A percentile compares a stretch with the other conserved stretches of the same genome.
These are phyloP conservation scores for Anoura caudifer DNA, from an alignment of 2,113 vertebrate species.

Conservation along the genomic window DNA sequence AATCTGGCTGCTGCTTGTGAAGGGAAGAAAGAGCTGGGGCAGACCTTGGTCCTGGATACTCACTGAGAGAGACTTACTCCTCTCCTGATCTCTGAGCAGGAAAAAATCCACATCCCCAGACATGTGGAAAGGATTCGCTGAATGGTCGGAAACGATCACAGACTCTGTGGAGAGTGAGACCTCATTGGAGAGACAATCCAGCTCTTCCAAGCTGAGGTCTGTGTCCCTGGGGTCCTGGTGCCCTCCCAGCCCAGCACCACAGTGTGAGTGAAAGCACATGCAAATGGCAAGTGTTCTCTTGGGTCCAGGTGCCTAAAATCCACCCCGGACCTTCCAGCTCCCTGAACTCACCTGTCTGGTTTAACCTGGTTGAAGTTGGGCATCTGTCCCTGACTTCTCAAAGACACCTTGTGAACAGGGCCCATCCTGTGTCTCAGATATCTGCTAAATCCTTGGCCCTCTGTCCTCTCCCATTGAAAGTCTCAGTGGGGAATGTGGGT, in stretches of 20 bases:
- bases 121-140: conserved; percentile 64
- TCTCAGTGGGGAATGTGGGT: background rate
- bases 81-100: conserved; percentile 77
- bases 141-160: rapidly evolving
- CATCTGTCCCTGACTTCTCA: background rate
- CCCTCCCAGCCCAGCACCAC: background rate
- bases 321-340: background rate
- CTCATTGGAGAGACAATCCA: background rate
- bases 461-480: background rate
- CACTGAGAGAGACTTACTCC: conserved; percentile 71
- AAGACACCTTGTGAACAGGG: background rate
- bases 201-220: background rate
- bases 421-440: background rate
- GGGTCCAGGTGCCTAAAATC: background rate
- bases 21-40: background rate
- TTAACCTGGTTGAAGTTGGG: background rate
- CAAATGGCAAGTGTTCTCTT: rapidly evolving
- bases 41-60: background rate
- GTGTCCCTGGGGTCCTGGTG: rapidly evolving
- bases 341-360: background rate
- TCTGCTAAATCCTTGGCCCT: background rate
- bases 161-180: background rate
- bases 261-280: rapidly evolving
- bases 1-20: background rate
- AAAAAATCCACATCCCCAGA: conserved; percentile 78